phyloP scores from a whole-genome alignment of 2,797 vertebrate genomes.

The Gorsachius magnificus region DNA sequence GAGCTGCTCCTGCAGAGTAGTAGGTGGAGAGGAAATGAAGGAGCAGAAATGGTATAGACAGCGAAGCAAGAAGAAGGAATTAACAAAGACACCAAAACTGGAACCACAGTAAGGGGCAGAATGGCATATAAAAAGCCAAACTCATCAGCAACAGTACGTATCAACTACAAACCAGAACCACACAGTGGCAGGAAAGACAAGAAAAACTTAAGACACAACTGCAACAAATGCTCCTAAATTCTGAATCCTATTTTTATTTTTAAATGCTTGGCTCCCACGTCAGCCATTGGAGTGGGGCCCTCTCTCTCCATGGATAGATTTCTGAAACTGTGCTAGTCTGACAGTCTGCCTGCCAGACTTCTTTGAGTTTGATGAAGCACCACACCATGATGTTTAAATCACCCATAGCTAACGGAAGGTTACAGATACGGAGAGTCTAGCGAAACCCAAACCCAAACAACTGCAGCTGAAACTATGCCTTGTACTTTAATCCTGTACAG shows the following conservation, averaged over 20 bases:
- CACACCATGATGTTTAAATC: background rate
- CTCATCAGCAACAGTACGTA: background rate
- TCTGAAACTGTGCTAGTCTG: background rate
- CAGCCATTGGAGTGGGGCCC: background rate
- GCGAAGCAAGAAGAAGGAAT: background rate
- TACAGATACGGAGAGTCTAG: background rate
- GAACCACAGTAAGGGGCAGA: background rate
- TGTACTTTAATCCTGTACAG: constrained; percentile 67
- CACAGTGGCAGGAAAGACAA: background rate
- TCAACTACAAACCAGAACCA: background rate
- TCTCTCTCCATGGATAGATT: background rate
- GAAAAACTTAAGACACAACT: background rate
- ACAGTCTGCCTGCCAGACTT: constrained; percentile 13
- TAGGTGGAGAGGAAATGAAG: background rate
- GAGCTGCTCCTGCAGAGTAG: background rate
- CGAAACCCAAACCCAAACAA: constrained; percentile 69
- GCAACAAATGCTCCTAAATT: background rate
- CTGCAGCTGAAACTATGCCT: constrained; percentile 66
- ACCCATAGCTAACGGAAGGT: constrained; percentile 16
- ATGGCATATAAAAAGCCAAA: background rate
- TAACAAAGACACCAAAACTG: background rate
- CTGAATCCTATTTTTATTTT: background rate
- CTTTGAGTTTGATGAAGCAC: constrained; percentile 39
- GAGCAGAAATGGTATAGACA: background rate
- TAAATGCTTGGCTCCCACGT: background rate